Evolutionary conservation across 2,113 vertebrate genomes (phyloP), one percentile per base, ranked within the genome.

Genomic region (Lynx canadensis): DNA sequence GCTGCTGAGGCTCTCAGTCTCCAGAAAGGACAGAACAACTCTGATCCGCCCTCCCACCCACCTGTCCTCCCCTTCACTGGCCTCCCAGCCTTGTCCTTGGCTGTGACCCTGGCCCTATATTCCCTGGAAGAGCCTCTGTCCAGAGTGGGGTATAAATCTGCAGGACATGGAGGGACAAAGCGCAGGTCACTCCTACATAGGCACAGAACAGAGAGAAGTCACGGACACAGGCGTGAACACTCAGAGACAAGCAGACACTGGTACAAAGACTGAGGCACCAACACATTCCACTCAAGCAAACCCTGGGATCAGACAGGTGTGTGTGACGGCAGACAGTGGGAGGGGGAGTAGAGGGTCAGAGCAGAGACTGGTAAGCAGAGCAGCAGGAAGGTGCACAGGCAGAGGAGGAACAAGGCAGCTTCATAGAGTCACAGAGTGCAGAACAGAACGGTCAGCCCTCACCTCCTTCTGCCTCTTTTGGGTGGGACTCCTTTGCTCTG

Each of bases 381-480:
- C 31, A n/a, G 19, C 74, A 79, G 48, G 45, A 88, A 45, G 52
- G 36, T 13, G 18, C 69, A 27, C 33, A 94, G 82, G 13, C 50
- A 85, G 94, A 94, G 84, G 65, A 93, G 78, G 63, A 23, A 16
- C 31, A 84, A 36, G 83, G 50, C 63, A 41, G 97, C 97, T 93
- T 97, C 95, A 97, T 66, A 98, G 98, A 97, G 97, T 85, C 97
- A 97, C 73, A 91, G 96, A 95, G 84, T 66, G n/a, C 97, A 97
- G 96, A 96, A 81, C 14, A 97, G 96, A 96, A 81, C 14, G 88
- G 97, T 97, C 97, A 38, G 73, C 81, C 84, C 88, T 96, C 80
- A 19, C 84, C 83, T 88, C 88, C 92, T 80, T 33, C 65, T 0
- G 1, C 60, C 71, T 84, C 31, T 88, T 50, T 38, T 27, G 66